phyloP scores from a whole-genome alignment of 2,797 vertebrate species.

The Enteromius argenteus region DNA sequence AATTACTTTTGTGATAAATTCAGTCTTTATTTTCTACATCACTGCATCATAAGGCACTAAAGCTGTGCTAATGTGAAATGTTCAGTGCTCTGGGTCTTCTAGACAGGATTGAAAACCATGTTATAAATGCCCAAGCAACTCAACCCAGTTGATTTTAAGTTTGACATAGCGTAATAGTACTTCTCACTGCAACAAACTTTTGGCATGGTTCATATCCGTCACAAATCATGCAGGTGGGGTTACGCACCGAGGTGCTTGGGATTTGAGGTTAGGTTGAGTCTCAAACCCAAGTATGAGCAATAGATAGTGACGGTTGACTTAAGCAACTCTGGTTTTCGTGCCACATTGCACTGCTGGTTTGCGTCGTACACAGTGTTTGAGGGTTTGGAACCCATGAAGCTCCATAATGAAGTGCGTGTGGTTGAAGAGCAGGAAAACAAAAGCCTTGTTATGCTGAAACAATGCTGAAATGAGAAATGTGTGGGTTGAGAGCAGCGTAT shows the following conservation, averaged over 20 bases:
- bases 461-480: conserved; percentile 76
- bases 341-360: background rate
- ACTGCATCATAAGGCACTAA: background rate
- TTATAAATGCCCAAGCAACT: background rate
- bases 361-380: background rate
- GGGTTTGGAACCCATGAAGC: background rate
- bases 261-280: background rate
- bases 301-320: background rate
- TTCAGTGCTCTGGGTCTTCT: background rate
- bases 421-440: conserved; percentile 43
- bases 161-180: background rate
- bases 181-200: background rate
- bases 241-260: background rate
- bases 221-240: background rate
- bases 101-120: background rate
- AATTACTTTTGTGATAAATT: background rate
- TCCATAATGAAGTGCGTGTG: conserved; percentile 25
- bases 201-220: background rate
- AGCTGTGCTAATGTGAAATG: background rate
- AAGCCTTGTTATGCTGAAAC: conserved; percentile 42
- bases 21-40: background rate
- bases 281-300: background rate
- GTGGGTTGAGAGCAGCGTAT: conserved; percentile 68
- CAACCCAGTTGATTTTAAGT: background rate
- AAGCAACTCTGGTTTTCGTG: too few species aligned